Percentiles rank a stretch among this genome's conserved stretches.
Evolutionary conservation across 1,140 invertebrate genomes (phyloP).

Genomic region (Lasioglossum baleicum): DNA sequence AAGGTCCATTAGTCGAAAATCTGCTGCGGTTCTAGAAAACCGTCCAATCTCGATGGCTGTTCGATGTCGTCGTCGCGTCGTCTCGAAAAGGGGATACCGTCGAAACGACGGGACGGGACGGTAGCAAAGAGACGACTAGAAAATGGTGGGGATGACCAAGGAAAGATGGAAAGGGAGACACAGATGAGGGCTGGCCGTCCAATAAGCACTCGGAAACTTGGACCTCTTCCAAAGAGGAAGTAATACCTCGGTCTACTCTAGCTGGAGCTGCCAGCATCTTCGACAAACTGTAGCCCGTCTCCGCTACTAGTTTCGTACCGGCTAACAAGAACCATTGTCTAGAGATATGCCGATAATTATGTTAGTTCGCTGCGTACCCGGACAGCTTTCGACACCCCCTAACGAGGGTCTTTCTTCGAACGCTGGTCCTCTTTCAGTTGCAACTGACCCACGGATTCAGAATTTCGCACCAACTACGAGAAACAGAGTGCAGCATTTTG

Average conservation of each 20-base stretch:
- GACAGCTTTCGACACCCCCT: conserved; percentile 49
- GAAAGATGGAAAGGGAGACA: neutral
- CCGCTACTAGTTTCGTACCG: conserved; percentile 66
- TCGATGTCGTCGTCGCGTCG: conserved; percentile 34
- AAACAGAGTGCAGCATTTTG: too few relatives aligned
- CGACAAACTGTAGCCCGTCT: conserved; percentile 56
- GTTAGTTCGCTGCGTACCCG: conserved; percentile 55
- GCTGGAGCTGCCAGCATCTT: conserved; percentile 49
- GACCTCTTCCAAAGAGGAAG: conserved; percentile 73
- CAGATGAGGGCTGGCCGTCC: conserved; percentile 49
- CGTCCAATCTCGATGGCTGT: conserved; percentile 47
- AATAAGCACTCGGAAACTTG: conserved; percentile 74
- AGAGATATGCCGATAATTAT: conserved; percentile 72
- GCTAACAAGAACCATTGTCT: conserved; percentile 75
- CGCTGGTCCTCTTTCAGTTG: neutral
- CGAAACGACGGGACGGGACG: neutral
- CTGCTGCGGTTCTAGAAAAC: conserved; percentile 57
- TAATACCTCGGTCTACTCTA: conserved; percentile 67
- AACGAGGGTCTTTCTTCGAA: conserved; percentile 34
- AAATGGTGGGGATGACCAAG: neutral
- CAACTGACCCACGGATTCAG: conserved; percentile 1
- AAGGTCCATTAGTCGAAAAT: conserved; percentile 61
- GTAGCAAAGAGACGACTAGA: conserved; percentile 1
- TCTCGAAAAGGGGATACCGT: neutral
- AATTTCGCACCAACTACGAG: neutral